These are phyloP conservation scores for Oncorhynchus mykiss DNA, from an alignment of 2,113 vertebrate species.

Conservation along the genomic window DNA sequence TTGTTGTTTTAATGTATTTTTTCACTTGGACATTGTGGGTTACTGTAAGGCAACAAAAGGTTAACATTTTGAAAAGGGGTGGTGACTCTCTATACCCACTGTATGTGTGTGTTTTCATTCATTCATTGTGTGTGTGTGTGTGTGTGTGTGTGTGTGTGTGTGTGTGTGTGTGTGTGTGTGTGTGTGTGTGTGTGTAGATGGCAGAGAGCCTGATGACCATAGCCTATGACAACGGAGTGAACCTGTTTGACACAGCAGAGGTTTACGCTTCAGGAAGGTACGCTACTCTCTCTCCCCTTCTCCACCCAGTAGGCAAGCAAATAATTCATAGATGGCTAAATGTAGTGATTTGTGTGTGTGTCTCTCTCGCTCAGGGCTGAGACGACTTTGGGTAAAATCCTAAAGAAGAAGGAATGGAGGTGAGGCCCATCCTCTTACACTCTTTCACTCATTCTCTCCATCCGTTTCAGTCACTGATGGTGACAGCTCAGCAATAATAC, in stretches of 20 bases:
- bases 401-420: slow-evolving; percentile 85
- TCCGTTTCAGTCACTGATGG: neutral
- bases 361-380: slow-evolving; percentile 73
- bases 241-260: slow-evolving; percentile 67
- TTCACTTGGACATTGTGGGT: no score
- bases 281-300: neutral
- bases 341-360: neutral
- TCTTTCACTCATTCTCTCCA: neutral
- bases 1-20: no score
- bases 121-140: no score
- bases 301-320: neutral
- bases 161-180: neutral
- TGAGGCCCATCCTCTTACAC: slow-evolving; percentile 40
- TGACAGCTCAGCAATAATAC: neutral
- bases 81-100: no score
- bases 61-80: no score
- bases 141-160: no score
- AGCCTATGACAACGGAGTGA: slow-evolving; percentile 62
- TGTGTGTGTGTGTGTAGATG: slow-evolving; percentile 47
- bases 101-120: neutral
- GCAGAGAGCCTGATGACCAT: slow-evolving; percentile 59
- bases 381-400: slow-evolving; percentile 79
- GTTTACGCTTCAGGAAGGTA: slow-evolving; percentile 66
- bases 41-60: no score
- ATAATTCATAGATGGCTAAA: no score